phyloP scores from a whole-genome alignment of 1,140 invertebrate genomes.

The Proctacanthus coquilletti region DNA sequence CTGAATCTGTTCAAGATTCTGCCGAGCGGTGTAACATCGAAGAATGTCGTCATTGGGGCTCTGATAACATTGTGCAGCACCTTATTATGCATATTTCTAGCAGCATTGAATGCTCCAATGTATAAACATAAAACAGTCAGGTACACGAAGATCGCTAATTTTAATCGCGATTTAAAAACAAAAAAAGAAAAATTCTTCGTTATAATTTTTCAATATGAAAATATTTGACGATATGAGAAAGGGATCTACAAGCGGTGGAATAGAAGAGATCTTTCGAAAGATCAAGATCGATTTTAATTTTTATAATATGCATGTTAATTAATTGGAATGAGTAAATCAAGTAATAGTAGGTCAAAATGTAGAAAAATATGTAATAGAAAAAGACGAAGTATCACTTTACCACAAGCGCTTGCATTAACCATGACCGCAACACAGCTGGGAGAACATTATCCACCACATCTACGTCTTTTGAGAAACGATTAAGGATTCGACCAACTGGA shows the following conservation, averaged over 20 bases:
- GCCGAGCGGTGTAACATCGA: slow-evolving; percentile 74
- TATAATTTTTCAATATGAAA: not conserved
- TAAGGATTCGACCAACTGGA: slow-evolving; percentile 59
- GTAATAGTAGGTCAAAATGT: too few species aligned
- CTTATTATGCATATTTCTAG: slow-evolving; percentile 45
- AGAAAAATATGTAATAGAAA: too few species aligned
- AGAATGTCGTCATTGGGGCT: slow-evolving; percentile 56
- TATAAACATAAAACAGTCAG: slow-evolving; percentile 49
- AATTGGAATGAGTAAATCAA: slow-evolving; percentile 2
- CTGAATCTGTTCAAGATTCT: slow-evolving; percentile 72
- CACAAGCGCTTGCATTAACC: slow-evolving; percentile 23
- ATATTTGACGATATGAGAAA: too few species aligned
- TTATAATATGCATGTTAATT: too few species aligned
- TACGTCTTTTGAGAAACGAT: slow-evolving; percentile 60
- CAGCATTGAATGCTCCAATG: slow-evolving; percentile 53
- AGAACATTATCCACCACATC: slow-evolving; percentile 45
- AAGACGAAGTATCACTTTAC: too few species aligned
- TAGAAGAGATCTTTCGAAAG: too few species aligned
- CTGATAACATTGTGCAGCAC: slow-evolving; percentile 54
- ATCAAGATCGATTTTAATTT: too few species aligned
- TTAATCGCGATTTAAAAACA: not conserved
- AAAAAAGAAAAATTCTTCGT: not conserved
- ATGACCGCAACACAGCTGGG: slow-evolving; percentile 28
- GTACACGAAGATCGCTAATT: slow-evolving; percentile 50
- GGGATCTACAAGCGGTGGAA: too few species aligned